These are phyloP conservation scores for Trogon surrucura DNA, from an alignment of 2,113 vertebrate species.

Conservation along the genomic window DNA sequence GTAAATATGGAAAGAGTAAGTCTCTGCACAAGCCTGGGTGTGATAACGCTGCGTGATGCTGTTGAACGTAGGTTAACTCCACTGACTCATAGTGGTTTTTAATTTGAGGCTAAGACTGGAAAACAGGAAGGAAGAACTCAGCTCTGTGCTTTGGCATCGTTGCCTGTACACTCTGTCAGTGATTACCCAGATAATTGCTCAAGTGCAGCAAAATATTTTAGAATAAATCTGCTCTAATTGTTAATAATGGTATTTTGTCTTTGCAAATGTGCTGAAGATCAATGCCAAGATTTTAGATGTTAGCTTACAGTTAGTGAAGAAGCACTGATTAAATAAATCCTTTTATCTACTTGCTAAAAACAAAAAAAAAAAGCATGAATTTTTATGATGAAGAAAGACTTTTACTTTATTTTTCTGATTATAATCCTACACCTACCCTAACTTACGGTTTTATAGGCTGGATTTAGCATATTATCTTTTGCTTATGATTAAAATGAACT, in stretches of 20 bases:
- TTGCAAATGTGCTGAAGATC: neutral
- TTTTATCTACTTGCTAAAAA: neutral
- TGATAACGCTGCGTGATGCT: neutral
- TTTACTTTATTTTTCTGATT: slow-evolving; percentile 7
- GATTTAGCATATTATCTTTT: neutral
- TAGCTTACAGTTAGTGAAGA: neutral
- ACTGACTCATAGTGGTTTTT: neutral
- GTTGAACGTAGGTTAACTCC: neutral
- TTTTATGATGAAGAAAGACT: neutral
- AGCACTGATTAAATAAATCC: neutral
- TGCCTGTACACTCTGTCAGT: neutral
- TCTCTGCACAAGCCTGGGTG: neutral
- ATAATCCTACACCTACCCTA: neutral
- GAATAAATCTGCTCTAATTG: slow-evolving; percentile 14
- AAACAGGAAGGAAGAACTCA: neutral
- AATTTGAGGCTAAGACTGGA: neutral
- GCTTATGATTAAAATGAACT: neutral
- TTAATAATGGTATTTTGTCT: slow-evolving; percentile 45
- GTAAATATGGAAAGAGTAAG: neutral
- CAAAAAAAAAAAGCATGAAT: neutral
- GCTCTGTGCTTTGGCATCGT: neutral
- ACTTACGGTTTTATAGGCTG: neutral
- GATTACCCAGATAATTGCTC: neutral
- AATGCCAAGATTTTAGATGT: neutral
- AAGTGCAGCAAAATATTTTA: slow-evolving; percentile 45